Base-by-base conservation (phyloP, 2,888 invertebrate genomes). In the Barypeithes pellucidus region DNA sequence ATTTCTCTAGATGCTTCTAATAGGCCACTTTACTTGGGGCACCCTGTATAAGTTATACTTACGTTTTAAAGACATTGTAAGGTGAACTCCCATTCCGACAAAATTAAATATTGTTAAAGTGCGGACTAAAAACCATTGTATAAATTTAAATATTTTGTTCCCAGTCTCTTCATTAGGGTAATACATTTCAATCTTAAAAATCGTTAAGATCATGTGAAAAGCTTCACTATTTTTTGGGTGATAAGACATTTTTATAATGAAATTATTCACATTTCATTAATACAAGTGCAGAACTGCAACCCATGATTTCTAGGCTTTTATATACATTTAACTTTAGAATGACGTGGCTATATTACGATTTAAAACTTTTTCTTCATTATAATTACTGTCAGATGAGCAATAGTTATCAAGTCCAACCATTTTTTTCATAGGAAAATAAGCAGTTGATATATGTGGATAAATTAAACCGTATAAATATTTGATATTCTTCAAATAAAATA, bases 31-130 rank as follows among this genome's bases (percentile, higher is more conserved):
- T n/a, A n/a, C n/a, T n/a, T n/a, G n/a, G n/a, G n/a, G n/a, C n/a
- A n/a, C n/a, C n/a, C n/a, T n/a, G n/a, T n/a, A n/a, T 36, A 36
- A 8, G 12, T 36, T 11, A 3, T 36, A 59, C 59, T 33, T 39
- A 59, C 59, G 36, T 39, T 36, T 59, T 16, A 59, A 36, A 18
- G 36, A 59, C 12, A 59, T 20, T 1, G 39, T 20, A n/a, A 39
- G 12, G 16, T 59, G 59, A 12, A 39, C 36, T 3, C 18, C 20
- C 11, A 59, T 59, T 12, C 33, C 33, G 11, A 59, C 1, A 59
- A 59, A 59, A 36, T 59, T 59, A 18, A 59, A 59, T 36, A 39
- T 39, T 12, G 59, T 59, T 18, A 59, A 12, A 39, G 16, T n/a
- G 9, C 59, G 33, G 3, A 39, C 20, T 14, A 59, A 14, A 3